Evolutionary conservation across 2,113 vertebrate genomes (phyloP).

Genomic region (Oreochromis niloticus): DNA sequence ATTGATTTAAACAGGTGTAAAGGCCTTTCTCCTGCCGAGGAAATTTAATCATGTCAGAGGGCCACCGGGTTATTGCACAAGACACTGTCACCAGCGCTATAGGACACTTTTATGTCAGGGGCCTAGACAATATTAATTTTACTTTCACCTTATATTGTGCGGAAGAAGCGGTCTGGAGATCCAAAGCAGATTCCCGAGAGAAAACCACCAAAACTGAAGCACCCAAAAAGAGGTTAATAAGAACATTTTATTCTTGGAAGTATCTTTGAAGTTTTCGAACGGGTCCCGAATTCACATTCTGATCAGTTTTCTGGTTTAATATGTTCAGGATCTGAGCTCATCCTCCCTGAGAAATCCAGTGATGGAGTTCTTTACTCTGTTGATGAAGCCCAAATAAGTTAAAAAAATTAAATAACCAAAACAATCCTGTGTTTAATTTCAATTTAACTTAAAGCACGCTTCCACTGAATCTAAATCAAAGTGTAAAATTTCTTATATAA

Average conservation of each 20-base stretch:
- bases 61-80: conserved; percentile 39
- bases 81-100: conserved; percentile 24
- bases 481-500: neutral
- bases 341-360: conserved; percentile 30
- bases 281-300: neutral
- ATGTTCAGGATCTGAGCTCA: conserved; percentile 25
- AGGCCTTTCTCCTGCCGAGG: conserved; percentile 33
- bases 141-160: neutral
- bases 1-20: conserved; percentile 74
- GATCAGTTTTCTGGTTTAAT: conserved; percentile 8
- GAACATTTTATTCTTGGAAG: conserved; percentile 4
- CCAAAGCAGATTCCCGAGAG: neutral
- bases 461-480: neutral
- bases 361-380: conserved; percentile 26
- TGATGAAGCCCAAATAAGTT: conserved; percentile 34
- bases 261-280: neutral
- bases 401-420: conserved; percentile 4
- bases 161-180: neutral
- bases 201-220: neutral
- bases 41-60: conserved; percentile 67
- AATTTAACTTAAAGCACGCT: neutral
- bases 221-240: neutral
- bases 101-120: conserved; percentile 31
- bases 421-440: conserved; percentile 23
- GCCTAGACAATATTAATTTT: conserved; percentile 35